phyloP scores from a whole-genome alignment of 2,113 vertebrate genomes.

The Haplotaxodon microlepis region DNA sequence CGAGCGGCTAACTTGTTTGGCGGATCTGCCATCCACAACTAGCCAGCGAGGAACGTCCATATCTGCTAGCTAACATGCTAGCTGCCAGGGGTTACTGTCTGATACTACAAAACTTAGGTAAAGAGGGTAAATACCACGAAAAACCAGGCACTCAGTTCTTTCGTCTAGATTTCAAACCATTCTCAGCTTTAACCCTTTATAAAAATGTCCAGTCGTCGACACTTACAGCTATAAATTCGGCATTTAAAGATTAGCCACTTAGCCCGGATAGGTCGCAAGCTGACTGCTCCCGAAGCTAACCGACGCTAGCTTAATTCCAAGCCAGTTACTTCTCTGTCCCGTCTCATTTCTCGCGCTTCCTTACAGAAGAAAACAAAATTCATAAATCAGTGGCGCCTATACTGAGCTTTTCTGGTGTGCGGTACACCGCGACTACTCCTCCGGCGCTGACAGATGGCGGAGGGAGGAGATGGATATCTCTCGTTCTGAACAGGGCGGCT shows the following conservation, averaged over 20 bases:
- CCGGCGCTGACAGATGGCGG: background rate
- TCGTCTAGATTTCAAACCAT: background rate
- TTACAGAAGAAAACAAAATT: background rate
- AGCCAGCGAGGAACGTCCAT: slow-evolving; percentile 38
- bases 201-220: background rate
- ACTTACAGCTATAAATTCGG: background rate
- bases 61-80: slow-evolving; percentile 54
- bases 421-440: background rate
- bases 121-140: background rate
- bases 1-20: slow-evolving; percentile 30
- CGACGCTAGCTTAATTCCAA: slow-evolving; percentile 30
- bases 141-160: background rate
- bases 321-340: slow-evolving; percentile 36
- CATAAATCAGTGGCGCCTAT: background rate
- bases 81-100: slow-evolving; percentile 39
- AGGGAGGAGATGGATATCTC: slow-evolving; percentile 1
- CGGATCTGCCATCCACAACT: slow-evolving; percentile 14
- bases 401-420: background rate
- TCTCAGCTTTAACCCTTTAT: background rate
- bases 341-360: slow-evolving; percentile 14
- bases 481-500: slow-evolving; percentile 38
- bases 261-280: background rate
- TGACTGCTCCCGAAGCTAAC: slow-evolving; percentile 11
- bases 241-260: background rate
- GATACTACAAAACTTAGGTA: slow-evolving; percentile 38